These are phyloP conservation scores for Phytoseiulus persimilis DNA, from an alignment of 2,888 invertebrate genomes.

Conservation along the genomic window DNA sequence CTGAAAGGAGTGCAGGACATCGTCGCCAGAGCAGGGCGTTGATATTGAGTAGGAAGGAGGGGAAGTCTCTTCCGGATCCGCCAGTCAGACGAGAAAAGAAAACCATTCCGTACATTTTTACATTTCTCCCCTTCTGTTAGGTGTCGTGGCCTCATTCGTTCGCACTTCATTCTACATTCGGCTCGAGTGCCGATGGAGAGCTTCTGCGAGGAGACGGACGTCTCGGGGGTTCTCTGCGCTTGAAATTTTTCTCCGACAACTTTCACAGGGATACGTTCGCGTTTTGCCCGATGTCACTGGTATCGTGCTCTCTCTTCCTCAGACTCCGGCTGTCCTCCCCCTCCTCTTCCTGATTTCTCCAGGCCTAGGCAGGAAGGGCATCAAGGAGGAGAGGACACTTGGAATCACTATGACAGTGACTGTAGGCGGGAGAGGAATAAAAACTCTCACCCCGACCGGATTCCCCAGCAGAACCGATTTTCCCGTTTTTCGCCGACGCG, in stretches of 20 bases:
- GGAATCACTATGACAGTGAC: not conserved
- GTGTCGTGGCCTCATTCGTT: not conserved
- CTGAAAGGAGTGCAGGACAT: not conserved
- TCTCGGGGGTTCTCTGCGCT: too few relatives aligned
- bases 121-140: not conserved
- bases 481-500: not conserved
- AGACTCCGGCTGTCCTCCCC: too few relatives aligned
- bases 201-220: too few relatives aligned
- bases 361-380: not conserved
- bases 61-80: not conserved
- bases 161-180: too few relatives aligned
- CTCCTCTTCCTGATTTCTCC: too few relatives aligned
- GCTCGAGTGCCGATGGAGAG: too few relatives aligned
- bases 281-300: too few relatives aligned
- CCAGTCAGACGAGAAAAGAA: not conserved
- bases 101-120: not conserved
- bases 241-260: too few relatives aligned
- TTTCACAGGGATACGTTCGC: too few relatives aligned
- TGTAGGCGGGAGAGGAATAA: not conserved
- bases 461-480: not conserved
- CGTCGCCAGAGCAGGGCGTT: not conserved
- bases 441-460: not conserved
- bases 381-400: not conserved
- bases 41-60: not conserved
- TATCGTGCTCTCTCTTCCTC: too few relatives aligned